Conservation (phyloP, 2,797 vertebrate genomes). For the Agapornis canus region DNA sequence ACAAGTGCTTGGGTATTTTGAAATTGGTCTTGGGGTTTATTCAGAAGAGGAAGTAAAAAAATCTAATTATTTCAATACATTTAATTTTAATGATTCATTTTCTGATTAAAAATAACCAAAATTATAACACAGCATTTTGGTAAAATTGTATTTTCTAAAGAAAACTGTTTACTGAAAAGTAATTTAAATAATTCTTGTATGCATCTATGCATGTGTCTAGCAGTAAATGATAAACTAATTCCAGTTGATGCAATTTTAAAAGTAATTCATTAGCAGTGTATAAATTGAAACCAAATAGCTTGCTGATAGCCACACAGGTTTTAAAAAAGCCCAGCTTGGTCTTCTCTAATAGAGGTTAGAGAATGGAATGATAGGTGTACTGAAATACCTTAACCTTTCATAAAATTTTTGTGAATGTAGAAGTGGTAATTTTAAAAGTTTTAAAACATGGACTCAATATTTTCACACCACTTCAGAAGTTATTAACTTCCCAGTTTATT, state of each 20-base stretch:
- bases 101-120: not conserved
- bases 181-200: not conserved
- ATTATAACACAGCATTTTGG: not conserved
- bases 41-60: not conserved
- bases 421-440: not conserved
- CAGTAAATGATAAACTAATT: not conserved
- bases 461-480: not conserved
- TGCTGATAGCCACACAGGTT: not conserved
- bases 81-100: not conserved
- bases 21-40: not conserved
- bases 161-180: not conserved
- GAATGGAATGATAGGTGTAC: not conserved
- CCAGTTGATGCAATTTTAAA: not conserved
- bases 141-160: not conserved
- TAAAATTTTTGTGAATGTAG: not conserved
- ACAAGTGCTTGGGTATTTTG: not conserved
- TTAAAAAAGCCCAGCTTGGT: not conserved
- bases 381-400: not conserved
- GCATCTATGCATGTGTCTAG: not conserved
- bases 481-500: not conserved
- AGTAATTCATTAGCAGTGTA: not conserved
- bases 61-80: not conserved
- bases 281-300: not conserved
- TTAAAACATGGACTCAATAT: not conserved
- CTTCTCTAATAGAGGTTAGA: not conserved